Evolutionary conservation across 2,888 invertebrate genomes (phyloP).

Genomic region (Trachelus stipa): DNA sequence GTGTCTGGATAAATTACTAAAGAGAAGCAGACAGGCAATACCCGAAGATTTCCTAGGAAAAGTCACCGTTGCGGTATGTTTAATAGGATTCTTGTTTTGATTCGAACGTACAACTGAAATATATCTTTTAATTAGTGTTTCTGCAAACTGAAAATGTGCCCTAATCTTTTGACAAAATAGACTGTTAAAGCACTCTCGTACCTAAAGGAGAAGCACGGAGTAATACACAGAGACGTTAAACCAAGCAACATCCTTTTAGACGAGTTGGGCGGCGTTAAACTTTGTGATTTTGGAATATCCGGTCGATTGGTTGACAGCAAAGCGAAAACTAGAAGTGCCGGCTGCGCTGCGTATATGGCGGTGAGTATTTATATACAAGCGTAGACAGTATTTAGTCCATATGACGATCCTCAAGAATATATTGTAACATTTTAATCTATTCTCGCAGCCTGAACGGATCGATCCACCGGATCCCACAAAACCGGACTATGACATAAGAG

Average conservation of each 20-base stretch:
- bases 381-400: conserved; percentile 1
- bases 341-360: conserved; percentile 99
- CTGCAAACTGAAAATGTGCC: not conserved
- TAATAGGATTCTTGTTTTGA: conserved; percentile 26
- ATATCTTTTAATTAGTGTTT: too few relatives aligned
- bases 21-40: conserved; percentile 86
- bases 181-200: conserved; percentile 97
- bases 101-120: too few relatives aligned
- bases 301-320: conserved; percentile 98
- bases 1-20: conserved; percentile 96
- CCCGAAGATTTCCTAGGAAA: conserved; percentile 97
- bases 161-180: conserved; percentile 65
- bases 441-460: conserved; percentile 91
- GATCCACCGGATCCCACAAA: conserved; percentile 92
- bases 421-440: not conserved
- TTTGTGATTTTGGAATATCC: conserved; percentile 99
- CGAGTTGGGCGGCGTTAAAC: conserved; percentile 93
- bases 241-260: conserved; percentile 98
- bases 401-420: not conserved
- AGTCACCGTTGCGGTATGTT: conserved; percentile 92
- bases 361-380: conserved; percentile 70
- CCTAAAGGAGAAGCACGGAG: conserved; percentile 96
- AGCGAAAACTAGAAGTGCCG: conserved; percentile 96
- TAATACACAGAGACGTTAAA: conserved; percentile 98
- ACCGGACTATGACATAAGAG: conserved; percentile 98